These are phyloP conservation scores for Dasysyrphus tricinctus DNA, from an alignment of 2,888 invertebrate species.

Conservation along the genomic window DNA sequence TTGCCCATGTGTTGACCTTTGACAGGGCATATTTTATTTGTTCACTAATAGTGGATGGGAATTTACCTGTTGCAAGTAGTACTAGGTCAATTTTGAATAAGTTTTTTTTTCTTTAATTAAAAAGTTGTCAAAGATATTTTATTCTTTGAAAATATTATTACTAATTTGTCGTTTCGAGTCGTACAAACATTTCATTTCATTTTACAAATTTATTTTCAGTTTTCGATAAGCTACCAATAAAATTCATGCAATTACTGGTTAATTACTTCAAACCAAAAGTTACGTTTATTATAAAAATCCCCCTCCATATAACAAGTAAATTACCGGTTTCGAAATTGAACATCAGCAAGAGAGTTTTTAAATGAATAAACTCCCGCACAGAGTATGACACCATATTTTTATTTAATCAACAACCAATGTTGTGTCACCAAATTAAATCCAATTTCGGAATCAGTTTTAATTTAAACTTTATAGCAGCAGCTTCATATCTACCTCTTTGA, in stretches of 20 bases:
- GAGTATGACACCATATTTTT: constrained; percentile 16
- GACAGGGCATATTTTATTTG: too few relatives aligned
- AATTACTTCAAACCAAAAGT: constrained; percentile 6
- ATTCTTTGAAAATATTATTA: too few relatives aligned
- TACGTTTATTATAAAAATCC: constrained; percentile 6
- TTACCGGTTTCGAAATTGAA: constrained; percentile 8
- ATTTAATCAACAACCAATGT: constrained; percentile 37
- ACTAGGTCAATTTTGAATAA: too few relatives aligned
- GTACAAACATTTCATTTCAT: not conserved
- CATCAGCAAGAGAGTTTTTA: not conserved
- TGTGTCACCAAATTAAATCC: constrained; percentile 50
- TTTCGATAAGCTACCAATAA: not conserved
- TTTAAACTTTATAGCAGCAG: constrained; percentile 2
- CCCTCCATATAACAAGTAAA: not conserved
- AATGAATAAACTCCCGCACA: constrained; percentile 30
- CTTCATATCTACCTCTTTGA: not conserved
- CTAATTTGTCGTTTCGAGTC: not conserved
- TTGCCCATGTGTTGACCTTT: too few relatives aligned
- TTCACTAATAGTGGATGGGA: too few relatives aligned
- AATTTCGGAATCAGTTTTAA: constrained; percentile 51
- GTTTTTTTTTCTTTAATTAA: too few relatives aligned
- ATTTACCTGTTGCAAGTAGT: too few relatives aligned
- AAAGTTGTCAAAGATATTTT: too few relatives aligned
- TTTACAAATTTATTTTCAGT: not conserved
- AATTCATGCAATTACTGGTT: not conserved